phyloP scores from a whole-genome alignment of 2,113 vertebrate species.

The Passer domesticus region DNA sequence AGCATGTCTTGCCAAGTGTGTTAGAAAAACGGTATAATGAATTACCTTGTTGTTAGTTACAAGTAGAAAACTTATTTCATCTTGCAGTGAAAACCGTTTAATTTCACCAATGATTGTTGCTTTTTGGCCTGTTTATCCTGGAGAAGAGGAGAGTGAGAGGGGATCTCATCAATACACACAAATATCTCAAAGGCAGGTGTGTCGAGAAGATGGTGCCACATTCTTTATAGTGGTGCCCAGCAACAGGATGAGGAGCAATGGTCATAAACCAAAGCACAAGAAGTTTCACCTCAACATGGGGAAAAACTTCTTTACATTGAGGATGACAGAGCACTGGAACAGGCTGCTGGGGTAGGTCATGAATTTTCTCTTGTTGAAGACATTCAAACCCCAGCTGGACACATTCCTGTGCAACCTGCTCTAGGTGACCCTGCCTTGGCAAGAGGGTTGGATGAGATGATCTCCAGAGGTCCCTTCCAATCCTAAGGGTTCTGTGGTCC shows the following conservation, averaged over 20 bases:
- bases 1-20: background rate
- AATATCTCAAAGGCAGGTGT: background rate
- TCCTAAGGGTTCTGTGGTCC: background rate
- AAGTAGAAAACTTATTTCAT: background rate
- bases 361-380: background rate
- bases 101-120: background rate
- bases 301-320: background rate
- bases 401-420: background rate
- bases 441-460: background rate
- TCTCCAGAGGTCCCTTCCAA: background rate
- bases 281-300: background rate
- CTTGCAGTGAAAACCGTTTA: background rate
- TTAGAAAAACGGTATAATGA: background rate
- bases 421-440: background rate
- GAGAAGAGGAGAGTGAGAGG: background rate
- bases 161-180: background rate
- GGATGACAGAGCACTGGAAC: background rate
- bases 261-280: background rate
- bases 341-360: fast-evolving
- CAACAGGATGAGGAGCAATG: background rate
- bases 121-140: background rate
- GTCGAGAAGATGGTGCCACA: background rate
- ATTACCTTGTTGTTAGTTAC: background rate
- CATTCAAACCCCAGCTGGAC: background rate
- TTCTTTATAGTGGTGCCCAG: background rate